Percentiles rank a stretch among this genome's conserved stretches.
phyloP scores from a whole-genome alignment of 2,113 vertebrate genomes.

The Lethenteron reissneri region DNA sequence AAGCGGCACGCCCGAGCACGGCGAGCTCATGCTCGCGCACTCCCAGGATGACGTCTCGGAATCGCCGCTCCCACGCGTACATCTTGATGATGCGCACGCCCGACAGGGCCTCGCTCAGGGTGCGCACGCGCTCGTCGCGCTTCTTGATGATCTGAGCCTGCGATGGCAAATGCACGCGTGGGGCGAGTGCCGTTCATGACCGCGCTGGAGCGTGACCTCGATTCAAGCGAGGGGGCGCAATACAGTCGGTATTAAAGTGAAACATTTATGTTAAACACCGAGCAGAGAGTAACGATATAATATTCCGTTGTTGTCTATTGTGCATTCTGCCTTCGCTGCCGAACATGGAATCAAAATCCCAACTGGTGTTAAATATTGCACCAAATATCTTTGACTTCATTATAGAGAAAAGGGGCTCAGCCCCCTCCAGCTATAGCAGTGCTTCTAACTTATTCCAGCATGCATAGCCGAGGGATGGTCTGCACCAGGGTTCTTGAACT shows the following conservation, averaged over 20 bases:
- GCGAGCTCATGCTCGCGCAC: slow-evolving; percentile 23
- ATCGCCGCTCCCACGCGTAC: slow-evolving; percentile 24
- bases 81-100: slow-evolving; percentile 23
- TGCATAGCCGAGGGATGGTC: no score
- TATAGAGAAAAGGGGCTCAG: no score
- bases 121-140: slow-evolving; percentile 25
- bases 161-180: slow-evolving; percentile 11
- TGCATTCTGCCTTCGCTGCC: no score
- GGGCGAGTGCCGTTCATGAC: slow-evolving; percentile 7
- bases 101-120: slow-evolving; percentile 23
- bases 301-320: no score
- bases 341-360: no score
- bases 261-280: no score
- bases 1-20: slow-evolving; percentile 21
- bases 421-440: no score
- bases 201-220: slow-evolving; percentile 16
- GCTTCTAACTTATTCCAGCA: no score
- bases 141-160: slow-evolving; percentile 22
- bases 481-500: no score
- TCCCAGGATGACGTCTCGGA: slow-evolving; percentile 20
- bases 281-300: no score
- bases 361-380: no score
- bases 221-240: neutral
- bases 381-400: no score
- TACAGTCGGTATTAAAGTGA: slow-evolving; percentile 9